Evolutionary conservation across 1,140 invertebrate genomes (phyloP), one percentile per base, ranked within the genome.

Genomic region (Drosophila baimaii): DNA sequence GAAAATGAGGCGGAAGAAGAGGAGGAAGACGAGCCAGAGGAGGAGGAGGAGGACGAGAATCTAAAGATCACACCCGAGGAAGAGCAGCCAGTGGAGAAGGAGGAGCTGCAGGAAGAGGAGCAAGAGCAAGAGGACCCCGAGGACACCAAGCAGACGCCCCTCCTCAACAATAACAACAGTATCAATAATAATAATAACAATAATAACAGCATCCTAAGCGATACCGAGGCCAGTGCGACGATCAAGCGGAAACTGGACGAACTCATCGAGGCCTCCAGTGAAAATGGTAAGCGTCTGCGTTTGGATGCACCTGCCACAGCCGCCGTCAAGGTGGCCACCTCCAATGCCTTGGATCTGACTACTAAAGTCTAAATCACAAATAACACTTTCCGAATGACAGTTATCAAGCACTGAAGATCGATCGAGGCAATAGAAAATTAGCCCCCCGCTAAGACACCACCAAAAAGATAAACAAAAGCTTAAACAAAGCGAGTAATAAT

Each of bases 331-430:
- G 57, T 83, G 49, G 65, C 81, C 62, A 83, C 76, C 54, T 81
- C 93, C 2, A 91, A 93, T 35, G 95, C 95, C 6, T 91, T 96
- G 43, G 95, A 96, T 89, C 93, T 96, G 44, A 96, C 95, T 44
- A 94, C 93, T 69, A 94, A 94, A 93, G 70, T 86, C 27, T 86
- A 57, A 78, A 39, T 21, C 35, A 35, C 31, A 57, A 78, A 39
- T 21, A 54, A 35, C 31, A 35, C 31, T 23, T n/a, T 23, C 19
- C 51, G 31, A n/a, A 39, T 71, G 65, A 55, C 70, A 73, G 54
- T 59, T 59, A 59, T 72, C 69, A 72, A 33, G 41, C 37, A 59
- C 44, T 29, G 49, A 55, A 76, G 61, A 77, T 77, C 71, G 72
- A 76, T 75, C 51, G 63, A 52, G 46, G 58, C 65, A 66, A 52